A percentile compares a stretch with the other conserved stretches of the same genome.
These are phyloP conservation scores for Myotis findleyi DNA, from an alignment of 2,797 vertebrate genomes.

Conservation along the genomic window DNA sequence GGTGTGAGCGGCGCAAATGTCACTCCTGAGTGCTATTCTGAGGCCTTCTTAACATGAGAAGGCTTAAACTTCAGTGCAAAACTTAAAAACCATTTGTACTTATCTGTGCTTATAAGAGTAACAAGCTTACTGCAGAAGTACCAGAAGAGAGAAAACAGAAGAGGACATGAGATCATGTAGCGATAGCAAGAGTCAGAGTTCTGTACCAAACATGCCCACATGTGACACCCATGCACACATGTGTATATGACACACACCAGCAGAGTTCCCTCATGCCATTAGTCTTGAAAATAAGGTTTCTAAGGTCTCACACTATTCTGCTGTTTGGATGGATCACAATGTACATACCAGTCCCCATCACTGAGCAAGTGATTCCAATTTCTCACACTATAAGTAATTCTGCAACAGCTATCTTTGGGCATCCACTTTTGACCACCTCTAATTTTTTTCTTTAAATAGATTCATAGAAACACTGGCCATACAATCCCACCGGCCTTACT, in stretches of 20 bases:
- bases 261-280: background rate
- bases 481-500: background rate
- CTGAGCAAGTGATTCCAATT: background rate
- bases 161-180: background rate
- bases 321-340: background rate
- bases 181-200: background rate
- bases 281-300: background rate
- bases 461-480: background rate
- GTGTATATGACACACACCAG: background rate
- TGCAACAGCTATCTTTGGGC: background rate
- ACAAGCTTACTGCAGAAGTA: background rate
- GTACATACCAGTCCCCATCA: background rate
- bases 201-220: background rate
- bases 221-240: accelerated
- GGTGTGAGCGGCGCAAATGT: background rate
- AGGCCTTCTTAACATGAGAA: background rate
- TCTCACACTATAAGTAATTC: background rate
- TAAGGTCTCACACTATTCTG: background rate
- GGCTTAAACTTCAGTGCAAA: background rate
- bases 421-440: background rate
- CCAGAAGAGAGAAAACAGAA: background rate
- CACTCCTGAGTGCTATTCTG: background rate
- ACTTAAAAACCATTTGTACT: background rate
- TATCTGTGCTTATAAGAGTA: background rate
- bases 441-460: background rate